Evolutionary conservation across 2,113 vertebrate species (phyloP).

Genomic region (Euleptes europaea): DNA sequence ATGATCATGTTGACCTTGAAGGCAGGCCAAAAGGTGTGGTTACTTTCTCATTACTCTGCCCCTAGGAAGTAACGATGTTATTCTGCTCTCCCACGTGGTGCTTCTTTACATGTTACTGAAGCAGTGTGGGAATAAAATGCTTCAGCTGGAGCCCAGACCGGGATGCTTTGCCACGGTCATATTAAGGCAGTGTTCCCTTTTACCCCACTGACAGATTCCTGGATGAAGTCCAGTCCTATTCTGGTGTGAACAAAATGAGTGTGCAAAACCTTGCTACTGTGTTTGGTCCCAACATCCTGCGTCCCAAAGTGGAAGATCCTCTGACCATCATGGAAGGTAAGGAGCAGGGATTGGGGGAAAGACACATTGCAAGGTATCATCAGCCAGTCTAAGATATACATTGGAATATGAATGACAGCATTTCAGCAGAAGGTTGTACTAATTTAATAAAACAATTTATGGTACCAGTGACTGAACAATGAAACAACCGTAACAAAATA

Average conservation of each 20-base stretch:
- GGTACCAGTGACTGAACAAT: too few species aligned
- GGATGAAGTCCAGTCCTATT: slow-evolving; percentile 96
- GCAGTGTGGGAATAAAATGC: background rate
- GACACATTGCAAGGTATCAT: background rate
- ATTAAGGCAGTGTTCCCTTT: background rate
- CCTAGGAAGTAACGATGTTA: background rate
- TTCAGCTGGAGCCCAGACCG: too few species aligned
- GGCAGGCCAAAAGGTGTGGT: too few species aligned
- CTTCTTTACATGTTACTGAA: background rate
- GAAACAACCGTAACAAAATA: too few species aligned
- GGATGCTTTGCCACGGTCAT: too few species aligned
- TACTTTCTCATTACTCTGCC: too few species aligned
- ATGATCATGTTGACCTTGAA: too few species aligned
- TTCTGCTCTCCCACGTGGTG: background rate
- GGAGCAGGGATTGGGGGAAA: background rate
- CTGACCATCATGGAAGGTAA: slow-evolving; percentile 97
- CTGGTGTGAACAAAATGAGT: slow-evolving; percentile 98
- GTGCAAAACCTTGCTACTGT: slow-evolving; percentile 96
- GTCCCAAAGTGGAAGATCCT: slow-evolving; percentile 95
- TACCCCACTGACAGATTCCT: slow-evolving; percentile 81
- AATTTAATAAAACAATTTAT: too few species aligned
- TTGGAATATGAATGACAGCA: background rate
- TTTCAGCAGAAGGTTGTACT: too few species aligned
- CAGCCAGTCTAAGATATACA: background rate
- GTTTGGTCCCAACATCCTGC: slow-evolving; percentile 95